Evolutionary conservation across 2,113 vertebrate genomes (phyloP).

Genomic region (Dinomys branickii): DNA sequence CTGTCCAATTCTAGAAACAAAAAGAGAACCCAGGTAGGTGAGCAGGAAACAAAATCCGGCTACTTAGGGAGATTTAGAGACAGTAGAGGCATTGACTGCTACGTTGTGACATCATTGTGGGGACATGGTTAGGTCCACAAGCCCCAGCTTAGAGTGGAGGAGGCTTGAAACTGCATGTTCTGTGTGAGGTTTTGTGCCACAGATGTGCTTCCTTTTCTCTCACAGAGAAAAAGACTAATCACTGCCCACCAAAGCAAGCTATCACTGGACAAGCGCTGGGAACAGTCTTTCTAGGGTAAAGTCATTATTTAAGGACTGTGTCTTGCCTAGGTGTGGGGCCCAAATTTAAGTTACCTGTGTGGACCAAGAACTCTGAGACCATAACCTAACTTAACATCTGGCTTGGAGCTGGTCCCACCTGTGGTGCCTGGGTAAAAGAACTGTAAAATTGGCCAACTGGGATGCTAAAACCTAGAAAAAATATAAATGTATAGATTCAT

Average conservation of each 20-base stretch:
- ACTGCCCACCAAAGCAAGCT: background rate
- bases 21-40: background rate
- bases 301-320: no score
- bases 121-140: background rate
- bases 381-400: background rate
- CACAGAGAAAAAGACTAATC: no score
- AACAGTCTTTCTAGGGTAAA: background rate
- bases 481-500: background rate
- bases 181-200: background rate
- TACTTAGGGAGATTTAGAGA: background rate
- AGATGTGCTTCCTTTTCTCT: background rate
- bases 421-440: background rate
- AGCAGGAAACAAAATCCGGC: background rate
- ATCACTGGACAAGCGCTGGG: background rate
- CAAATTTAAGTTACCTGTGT: background rate
- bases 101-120: background rate
- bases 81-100: background rate
- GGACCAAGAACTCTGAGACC: background rate
- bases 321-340: background rate
- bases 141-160: background rate
- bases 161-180: background rate
- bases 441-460: background rate
- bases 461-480: background rate
- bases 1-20: background rate
- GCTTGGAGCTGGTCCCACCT: background rate